Base-by-base conservation (phyloP, 2,797 vertebrate genomes). In the Sebastes diploproa region DNA sequence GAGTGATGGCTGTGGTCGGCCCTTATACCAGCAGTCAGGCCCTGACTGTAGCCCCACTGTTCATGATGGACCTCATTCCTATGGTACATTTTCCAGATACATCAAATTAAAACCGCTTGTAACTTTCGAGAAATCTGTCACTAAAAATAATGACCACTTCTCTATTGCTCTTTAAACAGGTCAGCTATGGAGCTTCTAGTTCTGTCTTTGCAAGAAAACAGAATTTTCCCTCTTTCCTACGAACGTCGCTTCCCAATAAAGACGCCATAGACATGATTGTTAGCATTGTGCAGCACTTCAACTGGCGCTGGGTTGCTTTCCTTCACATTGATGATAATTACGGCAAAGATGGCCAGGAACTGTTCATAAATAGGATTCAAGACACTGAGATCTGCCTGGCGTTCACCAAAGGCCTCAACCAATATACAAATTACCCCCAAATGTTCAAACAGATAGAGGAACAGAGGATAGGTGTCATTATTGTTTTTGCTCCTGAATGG, bases 241-340 rank as follows among this genome's bases (percentile, higher is more conserved):
- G 95, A 63, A 97, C 96, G 3, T 89, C 96, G 7, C 94, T 95
- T 78, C 93, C 94, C 0, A 96, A 96, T 77, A 81, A 82, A 82
- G 66, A 94, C 16, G 82, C 94, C 6, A 96, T 96, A 25, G 85
- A 95, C 22, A 90, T 93, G 50, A 94, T 97, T 7, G 64, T 96
- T 52, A 85, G 22, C 16, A 92, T 98, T 66, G 69, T 97, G 55
- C 74, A 66, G 69, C 82, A 74, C 8, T 98, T 97, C 0, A 20
- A 88, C 1, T 99, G 98, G 97, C 93, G 78, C 1, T 99, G 97
- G 97, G 92, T 98, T 2, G 96, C 95, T 0, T 90, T 97, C 60
- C 86, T 98, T 6, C 86, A 95, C 84, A 95, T 93, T 0, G 69
- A 95, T 0, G 87, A 95, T 0, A 65, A 80, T 52, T 97, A 95